phyloP scores from a whole-genome alignment of 1,140 invertebrate species.

The Eubasilissa regina region DNA sequence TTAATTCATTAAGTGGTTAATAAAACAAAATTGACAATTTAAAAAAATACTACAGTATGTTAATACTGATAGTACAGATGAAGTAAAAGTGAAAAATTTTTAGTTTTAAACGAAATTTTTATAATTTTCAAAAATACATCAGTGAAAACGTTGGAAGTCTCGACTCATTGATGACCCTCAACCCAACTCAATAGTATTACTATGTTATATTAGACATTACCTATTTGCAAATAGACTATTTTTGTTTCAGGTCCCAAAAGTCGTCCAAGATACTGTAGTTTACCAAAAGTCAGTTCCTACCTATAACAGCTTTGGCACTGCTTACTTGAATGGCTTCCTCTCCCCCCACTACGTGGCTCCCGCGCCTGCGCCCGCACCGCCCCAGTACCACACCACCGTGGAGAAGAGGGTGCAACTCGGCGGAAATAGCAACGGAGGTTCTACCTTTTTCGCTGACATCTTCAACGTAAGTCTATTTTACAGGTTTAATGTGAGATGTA shows the following conservation, averaged over 20 bases:
- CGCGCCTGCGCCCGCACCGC: neutral
- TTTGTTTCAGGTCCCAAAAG: neutral
- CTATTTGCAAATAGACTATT: too few species aligned
- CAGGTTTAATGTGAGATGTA: neutral
- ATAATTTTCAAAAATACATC: too few species aligned
- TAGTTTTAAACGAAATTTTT: too few species aligned
- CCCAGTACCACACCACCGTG: neutral
- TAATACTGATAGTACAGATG: too few species aligned
- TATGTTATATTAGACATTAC: too few species aligned
- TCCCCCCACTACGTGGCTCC: neutral
- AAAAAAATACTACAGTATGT: too few species aligned
- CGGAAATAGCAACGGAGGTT: neutral
- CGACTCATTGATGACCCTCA: too few species aligned
- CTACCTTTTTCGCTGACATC: constrained; percentile 55
- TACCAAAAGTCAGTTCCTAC: neutral
- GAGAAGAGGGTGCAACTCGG: constrained; percentile 8
- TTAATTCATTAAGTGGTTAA: too few species aligned
- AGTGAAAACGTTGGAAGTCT: too few species aligned
- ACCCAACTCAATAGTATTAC: too few species aligned
- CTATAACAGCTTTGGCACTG: constrained; percentile 31
- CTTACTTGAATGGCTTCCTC: constrained; percentile 49
- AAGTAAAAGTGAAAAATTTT: too few species aligned
- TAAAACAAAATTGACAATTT: too few species aligned
- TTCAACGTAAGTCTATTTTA: constrained; percentile 50
- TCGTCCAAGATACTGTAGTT: neutral